Percentiles rank a stretch among this genome's conserved stretches.
Conservation (phyloP, 2,113 vertebrate species). For the Pleuronectes platessa region DNA sequence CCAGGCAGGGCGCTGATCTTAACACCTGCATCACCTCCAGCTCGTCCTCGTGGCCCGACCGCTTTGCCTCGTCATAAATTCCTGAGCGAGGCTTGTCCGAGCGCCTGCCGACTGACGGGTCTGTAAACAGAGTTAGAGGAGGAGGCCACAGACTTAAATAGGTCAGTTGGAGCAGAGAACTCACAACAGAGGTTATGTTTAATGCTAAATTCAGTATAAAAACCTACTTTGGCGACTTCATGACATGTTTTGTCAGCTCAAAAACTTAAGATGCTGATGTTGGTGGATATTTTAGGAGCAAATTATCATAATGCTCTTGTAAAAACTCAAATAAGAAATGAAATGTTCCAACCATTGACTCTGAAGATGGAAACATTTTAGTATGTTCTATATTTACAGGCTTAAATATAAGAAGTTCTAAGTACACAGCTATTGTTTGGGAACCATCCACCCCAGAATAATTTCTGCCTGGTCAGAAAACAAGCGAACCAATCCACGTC, state of each 20-base stretch:
- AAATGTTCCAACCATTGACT: too few relatives aligned
- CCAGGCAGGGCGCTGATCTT: slow-evolving; percentile 29
- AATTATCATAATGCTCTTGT: too few relatives aligned
- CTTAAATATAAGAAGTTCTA: neutral
- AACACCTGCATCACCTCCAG: slow-evolving; percentile 43
- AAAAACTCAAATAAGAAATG: too few relatives aligned
- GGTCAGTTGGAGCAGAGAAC: too few relatives aligned
- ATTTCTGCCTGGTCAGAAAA: slow-evolving; percentile 2
- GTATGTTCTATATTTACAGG: too few relatives aligned
- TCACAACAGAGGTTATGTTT: too few relatives aligned
- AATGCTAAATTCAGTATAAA: neutral
- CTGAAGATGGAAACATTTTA: too few relatives aligned
- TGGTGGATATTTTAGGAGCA: too few relatives aligned
- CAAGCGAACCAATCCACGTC: slow-evolving; percentile 8
- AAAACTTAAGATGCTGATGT: neutral
- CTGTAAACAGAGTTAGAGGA: slow-evolving; percentile 48
- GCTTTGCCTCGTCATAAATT: slow-evolving; percentile 63
- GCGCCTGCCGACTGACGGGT: slow-evolving; percentile 42
- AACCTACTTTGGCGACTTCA: neutral
- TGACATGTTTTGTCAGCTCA: neutral
- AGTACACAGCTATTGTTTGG: neutral
- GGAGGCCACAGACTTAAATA: slow-evolving; percentile 14
- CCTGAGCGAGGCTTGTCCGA: slow-evolving; percentile 45
- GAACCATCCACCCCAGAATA: slow-evolving; percentile 1
- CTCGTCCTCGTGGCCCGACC: slow-evolving; percentile 10